These are phyloP conservation scores for Aspidapion aeneum DNA, from an alignment of 2,888 invertebrate species.

Conservation along the genomic window DNA sequence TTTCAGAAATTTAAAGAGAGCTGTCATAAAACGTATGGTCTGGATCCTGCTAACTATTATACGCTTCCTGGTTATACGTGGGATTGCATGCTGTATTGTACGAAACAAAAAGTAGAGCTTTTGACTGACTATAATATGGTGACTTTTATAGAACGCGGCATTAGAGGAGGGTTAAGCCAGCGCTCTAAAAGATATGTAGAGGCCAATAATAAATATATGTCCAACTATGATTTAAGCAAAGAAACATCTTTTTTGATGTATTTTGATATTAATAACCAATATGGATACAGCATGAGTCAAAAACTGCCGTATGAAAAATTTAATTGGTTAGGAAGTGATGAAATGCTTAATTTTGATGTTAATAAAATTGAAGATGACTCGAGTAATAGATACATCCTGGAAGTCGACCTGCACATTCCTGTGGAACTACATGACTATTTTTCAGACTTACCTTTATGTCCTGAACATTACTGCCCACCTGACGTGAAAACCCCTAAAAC, in stretches of 20 bases:
- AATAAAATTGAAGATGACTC: constrained; percentile 1
- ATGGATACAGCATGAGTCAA: constrained; percentile 14
- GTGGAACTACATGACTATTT: constrained; percentile 9
- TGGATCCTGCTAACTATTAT: constrained; percentile 36
- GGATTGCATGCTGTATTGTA: constrained; percentile 35
- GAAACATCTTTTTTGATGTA: constrained; percentile 5
- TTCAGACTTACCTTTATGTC: constrained; percentile 7
- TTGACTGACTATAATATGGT: constrained; percentile 36
- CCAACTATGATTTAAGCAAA: not conserved
- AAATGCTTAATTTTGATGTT: not conserved
- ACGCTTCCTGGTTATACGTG: constrained; percentile 34
- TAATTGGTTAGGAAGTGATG: not conserved
- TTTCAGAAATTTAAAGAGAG: constrained; percentile 41
- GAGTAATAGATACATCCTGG: constrained; percentile 8
- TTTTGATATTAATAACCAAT: constrained; percentile 12
- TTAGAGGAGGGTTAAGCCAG: constrained; percentile 36
- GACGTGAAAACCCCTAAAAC: not conserved
- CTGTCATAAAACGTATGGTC: constrained; percentile 32
- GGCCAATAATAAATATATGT: constrained; percentile 38
- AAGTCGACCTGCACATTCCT: constrained; percentile 12
- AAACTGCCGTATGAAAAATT: constrained; percentile 10
- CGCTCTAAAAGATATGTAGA: constrained; percentile 33
- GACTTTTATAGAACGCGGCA: constrained; percentile 34
- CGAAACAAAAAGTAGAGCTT: constrained; percentile 29
- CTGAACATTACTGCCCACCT: not conserved